Percentiles rank a stretch among this genome's conserved stretches.
Conservation (phyloP, 2,113 vertebrate species). For the Harpagus bidentatus region DNA sequence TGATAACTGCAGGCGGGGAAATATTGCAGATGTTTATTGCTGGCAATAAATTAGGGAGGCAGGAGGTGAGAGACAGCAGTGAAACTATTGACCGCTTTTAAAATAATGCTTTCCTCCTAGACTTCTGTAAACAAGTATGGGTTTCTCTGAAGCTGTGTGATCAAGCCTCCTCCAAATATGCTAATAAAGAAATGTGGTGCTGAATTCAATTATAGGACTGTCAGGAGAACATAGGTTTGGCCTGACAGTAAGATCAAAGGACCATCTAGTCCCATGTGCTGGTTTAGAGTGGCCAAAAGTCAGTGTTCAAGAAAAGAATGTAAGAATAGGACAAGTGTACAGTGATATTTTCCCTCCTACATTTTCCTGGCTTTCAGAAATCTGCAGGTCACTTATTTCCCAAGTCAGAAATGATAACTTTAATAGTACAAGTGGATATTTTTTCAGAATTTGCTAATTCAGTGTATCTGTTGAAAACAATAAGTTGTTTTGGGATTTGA, state of each 20-base stretch:
- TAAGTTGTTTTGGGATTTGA: not conserved
- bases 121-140: accelerated
- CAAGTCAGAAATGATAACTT: not conserved
- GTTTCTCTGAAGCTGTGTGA: not conserved
- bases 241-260: not conserved
- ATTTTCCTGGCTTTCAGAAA: not conserved
- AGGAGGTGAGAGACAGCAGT: not conserved
- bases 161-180: not conserved
- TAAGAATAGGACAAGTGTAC: not conserved
- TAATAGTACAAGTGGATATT: not conserved
- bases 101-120: not conserved
- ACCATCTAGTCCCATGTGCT: accelerated
- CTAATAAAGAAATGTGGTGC: not conserved
- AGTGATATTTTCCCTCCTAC: not conserved
- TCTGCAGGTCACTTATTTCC: not conserved
- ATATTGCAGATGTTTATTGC: not conserved
- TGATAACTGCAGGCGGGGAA: not conserved
- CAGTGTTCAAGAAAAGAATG: not conserved
- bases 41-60: not conserved
- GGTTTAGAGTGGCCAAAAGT: not conserved
- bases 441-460: not conserved
- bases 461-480: not conserved
- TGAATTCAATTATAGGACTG: not conserved
- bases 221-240: not conserved
- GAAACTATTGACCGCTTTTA: not conserved